A percentile compares a stretch with the other conserved stretches of the same genome.
Conservation (phyloP, 1,140 invertebrate genomes). For the Zaprionus gabonicus region DNA sequence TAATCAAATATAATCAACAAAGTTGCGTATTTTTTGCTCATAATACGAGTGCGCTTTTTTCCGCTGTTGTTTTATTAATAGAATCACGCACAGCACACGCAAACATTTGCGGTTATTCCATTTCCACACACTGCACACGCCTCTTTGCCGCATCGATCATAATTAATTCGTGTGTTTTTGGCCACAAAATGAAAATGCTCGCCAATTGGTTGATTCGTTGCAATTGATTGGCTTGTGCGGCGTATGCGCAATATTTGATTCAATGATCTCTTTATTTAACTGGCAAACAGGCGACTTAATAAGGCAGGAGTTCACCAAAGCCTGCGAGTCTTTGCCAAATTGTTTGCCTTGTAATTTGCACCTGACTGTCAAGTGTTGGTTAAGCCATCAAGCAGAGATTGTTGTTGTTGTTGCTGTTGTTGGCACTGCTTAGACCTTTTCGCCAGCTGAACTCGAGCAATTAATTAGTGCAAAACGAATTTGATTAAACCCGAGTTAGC, state of each 20-base stretch:
- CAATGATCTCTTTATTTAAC: conserved; percentile 38
- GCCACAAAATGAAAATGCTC: conserved; percentile 4
- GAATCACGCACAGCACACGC: not conserved
- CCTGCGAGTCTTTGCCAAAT: not conserved
- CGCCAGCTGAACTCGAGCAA: conserved; percentile 6
- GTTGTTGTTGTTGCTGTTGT: not conserved
- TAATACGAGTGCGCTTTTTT: not conserved
- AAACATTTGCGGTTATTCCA: conserved; percentile 28
- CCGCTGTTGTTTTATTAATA: not conserved
- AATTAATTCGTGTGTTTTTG: conserved; percentile 31
- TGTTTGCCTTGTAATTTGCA: conserved; percentile 15
- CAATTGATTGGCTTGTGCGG: conserved; percentile 26
- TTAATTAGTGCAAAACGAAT: conserved; percentile 23
- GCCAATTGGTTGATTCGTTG: conserved; percentile 15
- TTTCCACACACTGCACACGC: conserved; percentile 1
- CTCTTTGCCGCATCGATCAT: conserved; percentile 17
- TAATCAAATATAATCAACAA: conserved; percentile 12
- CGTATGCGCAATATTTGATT: conserved; percentile 58
- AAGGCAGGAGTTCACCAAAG: not conserved
- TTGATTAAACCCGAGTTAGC: conserved; percentile 21
- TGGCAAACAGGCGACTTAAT: not conserved
- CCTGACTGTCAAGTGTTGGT: conserved; percentile 12
- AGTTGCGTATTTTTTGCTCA: not conserved
- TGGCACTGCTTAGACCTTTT: not conserved
- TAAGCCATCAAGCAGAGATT: conserved; percentile 9